Evolutionary conservation across 2,797 vertebrate species (phyloP), one percentile per base, ranked within the genome.

Genomic region (Linurgus olivaceus): DNA sequence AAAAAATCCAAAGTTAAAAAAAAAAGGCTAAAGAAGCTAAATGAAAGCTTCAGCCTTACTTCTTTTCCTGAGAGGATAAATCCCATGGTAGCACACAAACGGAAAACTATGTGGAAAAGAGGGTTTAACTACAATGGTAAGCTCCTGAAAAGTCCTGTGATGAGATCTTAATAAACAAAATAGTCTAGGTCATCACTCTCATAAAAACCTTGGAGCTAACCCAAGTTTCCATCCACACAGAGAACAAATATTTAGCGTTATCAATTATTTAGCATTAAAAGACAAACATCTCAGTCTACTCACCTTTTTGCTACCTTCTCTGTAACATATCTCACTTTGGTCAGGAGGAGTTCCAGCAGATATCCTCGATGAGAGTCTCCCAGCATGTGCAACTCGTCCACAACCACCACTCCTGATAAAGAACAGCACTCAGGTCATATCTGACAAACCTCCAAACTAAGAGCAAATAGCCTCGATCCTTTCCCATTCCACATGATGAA

Each of bases 311-410:
- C 52, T 76, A 66, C 91, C 91, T 98, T 99, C 97, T 97, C 98
- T 68, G 98, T 98, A 88, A 99, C 88, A 71, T 99, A 99, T 91
- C 98, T 97, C 91, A 99, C 98, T 98, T 99, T 99, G 82, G 99
- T 99, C 77, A 99, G 96, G 57, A 99, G 98, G 86, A 99, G 98
- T 89, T 99, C 99, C 65, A 99, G 97, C 37, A 99, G 97, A 95
- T 99, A 99, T 28, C 99, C 99, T 96, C 99, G 98, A 76, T 99
- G 98, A 80, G 98, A 98, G 92, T 99, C 99, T 85, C 99, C 99
- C 86, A 99, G 94, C 99, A 99, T 99, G 95, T 99, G 99, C 59
- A 99, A 97, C 94, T 99, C 99, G 94, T 99, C 99, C 38, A 99
- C 99, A 81, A 99, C 99, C 77, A 99, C 98, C 97, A 99, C 98